Percentiles rank a stretch among this genome's conserved stretches.
These are phyloP conservation scores for Caradrina clavipalpis DNA, from an alignment of 2,888 invertebrate genomes.

Conservation along the genomic window DNA sequence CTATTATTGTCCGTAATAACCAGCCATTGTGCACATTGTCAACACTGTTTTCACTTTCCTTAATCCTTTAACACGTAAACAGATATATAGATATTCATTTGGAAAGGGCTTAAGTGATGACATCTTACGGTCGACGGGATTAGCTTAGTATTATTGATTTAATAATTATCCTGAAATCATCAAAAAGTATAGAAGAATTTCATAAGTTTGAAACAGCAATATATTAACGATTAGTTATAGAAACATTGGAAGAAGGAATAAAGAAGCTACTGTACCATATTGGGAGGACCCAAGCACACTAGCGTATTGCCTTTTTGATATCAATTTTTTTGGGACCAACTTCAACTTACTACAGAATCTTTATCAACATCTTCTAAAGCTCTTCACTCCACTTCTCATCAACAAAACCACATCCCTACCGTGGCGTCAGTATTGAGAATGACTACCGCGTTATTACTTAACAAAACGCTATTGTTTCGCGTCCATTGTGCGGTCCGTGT, in stretches of 20 bases:
- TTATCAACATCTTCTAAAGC: not conserved
- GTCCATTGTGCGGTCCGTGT: slow-evolving; percentile 75
- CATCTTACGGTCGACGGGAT: slow-evolving; percentile 23
- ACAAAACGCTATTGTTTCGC: slow-evolving; percentile 65
- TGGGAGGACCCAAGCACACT: not conserved
- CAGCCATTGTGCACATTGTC: slow-evolving; percentile 82
- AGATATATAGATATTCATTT: slow-evolving; percentile 81
- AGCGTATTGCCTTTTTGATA: too few species aligned
- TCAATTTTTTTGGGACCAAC: not conserved
- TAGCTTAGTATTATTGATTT: slow-evolving; percentile 15
- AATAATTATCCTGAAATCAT: slow-evolving; percentile 9
- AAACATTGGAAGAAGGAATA: not conserved
- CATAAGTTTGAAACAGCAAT: not conserved
- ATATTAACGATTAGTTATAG: not conserved
- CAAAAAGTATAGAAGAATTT: slow-evolving; percentile 1
- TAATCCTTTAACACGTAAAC: slow-evolving; percentile 85
- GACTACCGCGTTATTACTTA: slow-evolving; percentile 58
- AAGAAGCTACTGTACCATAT: not conserved
- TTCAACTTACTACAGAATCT: not conserved
- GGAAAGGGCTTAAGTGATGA: slow-evolving; percentile 40
- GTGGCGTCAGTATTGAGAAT: slow-evolving; percentile 38
- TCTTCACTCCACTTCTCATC: not conserved
- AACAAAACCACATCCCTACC: not conserved
- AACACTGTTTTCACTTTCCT: slow-evolving; percentile 87
- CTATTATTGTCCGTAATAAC: slow-evolving; percentile 79